These are phyloP conservation scores for Fabriciana adippe DNA, from an alignment of 2,888 invertebrate species.

Conservation along the genomic window DNA sequence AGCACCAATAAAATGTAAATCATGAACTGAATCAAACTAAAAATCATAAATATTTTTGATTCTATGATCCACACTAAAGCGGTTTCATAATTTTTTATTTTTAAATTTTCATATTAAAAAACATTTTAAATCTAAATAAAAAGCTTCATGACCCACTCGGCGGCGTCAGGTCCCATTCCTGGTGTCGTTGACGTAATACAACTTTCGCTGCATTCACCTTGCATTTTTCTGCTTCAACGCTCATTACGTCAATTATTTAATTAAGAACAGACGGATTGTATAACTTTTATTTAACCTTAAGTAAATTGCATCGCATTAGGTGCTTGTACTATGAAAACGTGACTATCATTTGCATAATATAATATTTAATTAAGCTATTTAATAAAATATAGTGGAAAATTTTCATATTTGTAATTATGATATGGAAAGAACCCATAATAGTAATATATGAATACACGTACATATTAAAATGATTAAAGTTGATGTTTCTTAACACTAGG, in stretches of 20 bases:
- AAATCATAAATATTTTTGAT: too few relatives aligned
- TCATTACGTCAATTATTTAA: constrained; percentile 35
- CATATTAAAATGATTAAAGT: too few relatives aligned
- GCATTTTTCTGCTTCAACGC: constrained; percentile 36
- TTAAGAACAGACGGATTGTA: constrained; percentile 21
- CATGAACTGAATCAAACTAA: too few relatives aligned
- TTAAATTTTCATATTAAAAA: too few relatives aligned
- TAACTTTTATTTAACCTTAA: constrained; percentile 16
- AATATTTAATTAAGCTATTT: constrained; percentile 6
- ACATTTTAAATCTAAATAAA: constrained; percentile 31
- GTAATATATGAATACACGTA: neutral
- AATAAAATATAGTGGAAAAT: neutral
- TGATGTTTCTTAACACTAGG: too few relatives aligned
- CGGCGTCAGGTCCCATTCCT: constrained; percentile 49
- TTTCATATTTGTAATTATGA: constrained; percentile 5
- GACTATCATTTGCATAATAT: constrained; percentile 15
- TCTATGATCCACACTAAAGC: too few relatives aligned
- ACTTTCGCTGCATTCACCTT: constrained; percentile 40
- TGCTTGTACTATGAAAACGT: constrained; percentile 13
- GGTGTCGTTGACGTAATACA: constrained; percentile 54
- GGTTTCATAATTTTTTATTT: too few relatives aligned
- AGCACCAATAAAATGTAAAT: too few relatives aligned
- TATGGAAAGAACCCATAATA: neutral
- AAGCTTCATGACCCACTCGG: constrained; percentile 62
- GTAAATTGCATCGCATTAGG: neutral